Evolutionary conservation across 1,140 invertebrate species (phyloP).

Genomic region (Drosophila funebris): DNA sequence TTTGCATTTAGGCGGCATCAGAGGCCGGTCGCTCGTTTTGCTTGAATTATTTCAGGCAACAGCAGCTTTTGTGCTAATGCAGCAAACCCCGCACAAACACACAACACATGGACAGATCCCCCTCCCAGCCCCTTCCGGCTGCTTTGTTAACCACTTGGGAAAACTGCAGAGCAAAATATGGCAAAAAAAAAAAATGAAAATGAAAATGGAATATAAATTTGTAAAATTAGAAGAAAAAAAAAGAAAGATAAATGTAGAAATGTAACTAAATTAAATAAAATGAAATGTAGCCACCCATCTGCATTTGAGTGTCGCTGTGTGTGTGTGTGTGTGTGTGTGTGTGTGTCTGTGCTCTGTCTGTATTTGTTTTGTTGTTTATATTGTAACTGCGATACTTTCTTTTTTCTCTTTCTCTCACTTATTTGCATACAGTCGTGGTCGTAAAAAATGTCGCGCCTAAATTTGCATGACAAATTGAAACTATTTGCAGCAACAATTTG

Average conservation of each 20-base stretch:
- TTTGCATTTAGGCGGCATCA: conserved; percentile 11
- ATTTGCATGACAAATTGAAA: conserved; percentile 40
- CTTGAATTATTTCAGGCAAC: conserved; percentile 66
- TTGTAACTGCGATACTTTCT: conserved; percentile 13
- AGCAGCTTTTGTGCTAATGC: conserved; percentile 71
- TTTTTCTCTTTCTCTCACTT: conserved; percentile 9
- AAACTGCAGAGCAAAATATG: conserved; percentile 30
- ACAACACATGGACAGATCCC: neutral
- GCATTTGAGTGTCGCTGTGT: neutral
- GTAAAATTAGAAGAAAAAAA: conserved; percentile 45
- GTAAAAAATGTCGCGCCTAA: conserved; percentile 22
- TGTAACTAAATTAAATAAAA: conserved; percentile 76
- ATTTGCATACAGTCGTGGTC: conserved; percentile 40
- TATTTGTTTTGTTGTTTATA: conserved; percentile 17
- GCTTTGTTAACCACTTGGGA: conserved; percentile 53
- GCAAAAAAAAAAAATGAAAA: conserved; percentile 45
- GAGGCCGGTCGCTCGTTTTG: conserved; percentile 34
- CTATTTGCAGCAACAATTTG: conserved; percentile 6
- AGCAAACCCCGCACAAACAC: conserved; percentile 27
- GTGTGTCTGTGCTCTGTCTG: neutral
- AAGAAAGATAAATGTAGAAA: conserved; percentile 46
- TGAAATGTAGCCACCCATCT: conserved; percentile 55
- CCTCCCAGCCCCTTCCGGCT: too few species aligned
- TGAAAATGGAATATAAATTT: conserved; percentile 78
- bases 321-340: conserved; percentile 4